A percentile compares a stretch with the other conserved stretches of the same genome.
Evolutionary conservation across 2,888 invertebrate genomes (phyloP).

Genomic region (Lucinisca nassula): DNA sequence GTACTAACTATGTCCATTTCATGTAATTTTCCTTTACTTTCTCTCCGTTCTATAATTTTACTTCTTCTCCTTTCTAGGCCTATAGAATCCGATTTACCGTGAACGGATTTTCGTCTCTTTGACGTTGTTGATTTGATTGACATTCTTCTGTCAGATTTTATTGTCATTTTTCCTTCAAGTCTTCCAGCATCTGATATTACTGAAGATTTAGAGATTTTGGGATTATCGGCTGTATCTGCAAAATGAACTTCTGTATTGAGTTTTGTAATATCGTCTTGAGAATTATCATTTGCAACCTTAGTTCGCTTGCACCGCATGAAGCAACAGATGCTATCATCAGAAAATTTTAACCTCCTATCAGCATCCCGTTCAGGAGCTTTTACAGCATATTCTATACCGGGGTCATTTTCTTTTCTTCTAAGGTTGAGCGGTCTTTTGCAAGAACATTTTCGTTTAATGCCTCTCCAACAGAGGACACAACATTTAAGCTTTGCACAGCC

Average conservation of each 20-base stretch:
- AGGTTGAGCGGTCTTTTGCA: too few species aligned
- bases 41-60: neutral
- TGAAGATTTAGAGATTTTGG: too few species aligned
- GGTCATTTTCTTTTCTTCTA: too few species aligned
- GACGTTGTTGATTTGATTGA: neutral
- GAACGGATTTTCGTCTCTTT: neutral
- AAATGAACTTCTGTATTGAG: neutral
- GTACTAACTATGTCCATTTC: neutral
- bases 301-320: neutral
- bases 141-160: too few species aligned
- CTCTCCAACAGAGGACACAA: constrained; percentile 35
- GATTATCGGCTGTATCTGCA: neutral
- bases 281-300: neutral
- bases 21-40: neutral
- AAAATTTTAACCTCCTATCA: too few species aligned
- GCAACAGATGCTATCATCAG: too few species aligned
- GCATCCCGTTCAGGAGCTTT: too few species aligned
- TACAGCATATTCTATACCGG: too few species aligned
- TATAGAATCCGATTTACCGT: too few species aligned
- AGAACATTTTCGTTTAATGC: neutral
- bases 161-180: too few species aligned
- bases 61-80: too few species aligned
- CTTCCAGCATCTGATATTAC: too few species aligned
- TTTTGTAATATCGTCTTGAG: neutral
- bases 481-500: constrained; percentile 49